Evolutionary conservation across 2,888 invertebrate genomes (phyloP).

Genomic region (Agrochola lota): DNA sequence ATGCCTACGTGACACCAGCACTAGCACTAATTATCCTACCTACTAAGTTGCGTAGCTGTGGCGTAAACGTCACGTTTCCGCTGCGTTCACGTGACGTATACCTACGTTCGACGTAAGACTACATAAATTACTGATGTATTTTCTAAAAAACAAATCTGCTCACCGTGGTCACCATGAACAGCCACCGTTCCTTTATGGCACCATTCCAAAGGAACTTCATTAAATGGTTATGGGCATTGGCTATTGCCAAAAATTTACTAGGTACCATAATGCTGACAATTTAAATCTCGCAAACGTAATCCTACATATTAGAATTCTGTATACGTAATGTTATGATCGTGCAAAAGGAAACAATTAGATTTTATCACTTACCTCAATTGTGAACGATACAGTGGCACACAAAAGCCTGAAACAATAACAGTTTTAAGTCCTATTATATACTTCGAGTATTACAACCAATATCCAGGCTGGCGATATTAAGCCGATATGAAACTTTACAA

Average conservation of each 20-base stretch:
- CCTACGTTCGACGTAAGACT: not conserved
- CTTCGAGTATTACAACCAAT: not conserved
- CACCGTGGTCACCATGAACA: not conserved
- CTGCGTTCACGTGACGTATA: not conserved
- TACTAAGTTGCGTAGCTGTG: not conserved
- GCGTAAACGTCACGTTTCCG: not conserved
- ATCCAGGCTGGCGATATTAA: not conserved
- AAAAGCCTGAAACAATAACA: constrained; percentile 45
- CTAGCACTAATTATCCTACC: not conserved
- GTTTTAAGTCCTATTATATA: constrained; percentile 32
- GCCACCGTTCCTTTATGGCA: not conserved
- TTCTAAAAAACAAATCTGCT: not conserved
- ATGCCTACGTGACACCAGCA: not conserved
- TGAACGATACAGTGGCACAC: constrained; percentile 13
- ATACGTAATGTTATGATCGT: not conserved
- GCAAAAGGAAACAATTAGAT: constrained; percentile 34
- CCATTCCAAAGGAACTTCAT: not conserved
- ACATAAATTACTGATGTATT: not conserved
- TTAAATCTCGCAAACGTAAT: not conserved
- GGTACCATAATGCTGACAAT: constrained; percentile 3
- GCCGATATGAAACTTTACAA: constrained; percentile 7
- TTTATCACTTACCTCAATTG: constrained; percentile 28
- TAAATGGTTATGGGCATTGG: no score
- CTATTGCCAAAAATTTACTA: not conserved
- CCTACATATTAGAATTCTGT: constrained; percentile 10